phyloP scores from a whole-genome alignment of 37 sponge, comb jelly and placozoan genomes.

The Crambe crambe region DNA sequence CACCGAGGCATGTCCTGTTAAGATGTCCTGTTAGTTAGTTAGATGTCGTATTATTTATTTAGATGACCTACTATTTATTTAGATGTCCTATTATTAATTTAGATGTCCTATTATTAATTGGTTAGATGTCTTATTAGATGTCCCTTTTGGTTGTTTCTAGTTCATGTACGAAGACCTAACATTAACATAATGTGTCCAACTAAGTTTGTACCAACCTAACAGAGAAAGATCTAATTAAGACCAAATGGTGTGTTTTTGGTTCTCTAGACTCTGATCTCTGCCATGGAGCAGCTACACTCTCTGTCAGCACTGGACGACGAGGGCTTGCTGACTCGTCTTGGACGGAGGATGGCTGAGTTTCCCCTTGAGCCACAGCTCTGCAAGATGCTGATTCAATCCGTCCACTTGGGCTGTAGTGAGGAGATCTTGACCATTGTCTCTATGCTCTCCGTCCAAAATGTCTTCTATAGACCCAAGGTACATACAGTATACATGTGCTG shows the following conservation, averaged over 20 bases:
- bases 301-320: conserved; percentile 95
- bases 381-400: conserved; percentile 95
- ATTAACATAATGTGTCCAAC: too few relatives aligned
- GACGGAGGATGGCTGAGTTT: conserved; percentile 96
- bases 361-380: conserved; percentile 95
- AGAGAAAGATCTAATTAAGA: too few relatives aligned
- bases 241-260: too few relatives aligned
- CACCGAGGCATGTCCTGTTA: too few relatives aligned
- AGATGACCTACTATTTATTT: background rate
- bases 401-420: conserved; percentile 95
- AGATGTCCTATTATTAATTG: background rate
- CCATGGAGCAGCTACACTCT: conserved; percentile 97
- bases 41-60: background rate
- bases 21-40: too few relatives aligned
- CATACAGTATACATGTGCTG: too few relatives aligned
- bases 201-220: too few relatives aligned
- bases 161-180: too few relatives aligned
- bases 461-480: conserved; percentile 97
- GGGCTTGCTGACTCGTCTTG: conserved; percentile 92
- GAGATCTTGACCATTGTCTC: conserved; percentile 96
- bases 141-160: background rate
- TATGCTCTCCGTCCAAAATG: conserved; percentile 98
- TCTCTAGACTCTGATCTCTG: conserved; percentile 81
- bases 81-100: background rate
- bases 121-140: background rate